A percentile compares a stretch with the other conserved stretches of the same genome.
Evolutionary conservation across 2,797 vertebrate species (phyloP).

Genomic region (Petrocephalus sullivani): DNA sequence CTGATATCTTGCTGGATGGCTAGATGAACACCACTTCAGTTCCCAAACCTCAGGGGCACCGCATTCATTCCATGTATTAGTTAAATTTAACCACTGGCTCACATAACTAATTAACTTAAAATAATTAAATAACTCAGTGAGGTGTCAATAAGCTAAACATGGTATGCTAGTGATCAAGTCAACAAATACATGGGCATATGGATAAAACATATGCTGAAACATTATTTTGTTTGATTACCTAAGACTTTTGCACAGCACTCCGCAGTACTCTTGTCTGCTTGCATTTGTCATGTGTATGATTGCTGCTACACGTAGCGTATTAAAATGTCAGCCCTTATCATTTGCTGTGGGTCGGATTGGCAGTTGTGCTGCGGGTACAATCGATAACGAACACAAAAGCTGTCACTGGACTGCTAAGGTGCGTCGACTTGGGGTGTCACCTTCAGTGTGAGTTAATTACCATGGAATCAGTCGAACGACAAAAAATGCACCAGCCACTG

Average conservation of each 20-base stretch:
- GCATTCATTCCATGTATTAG: background rate
- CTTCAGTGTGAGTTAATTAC: background rate
- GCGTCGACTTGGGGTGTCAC: background rate
- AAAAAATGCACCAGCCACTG: background rate
- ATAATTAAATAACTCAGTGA: background rate
- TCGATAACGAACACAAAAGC: background rate
- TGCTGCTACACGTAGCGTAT: background rate
- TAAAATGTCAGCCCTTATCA: background rate
- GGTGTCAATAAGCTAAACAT: background rate
- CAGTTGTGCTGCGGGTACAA: slow-evolving; percentile 1
- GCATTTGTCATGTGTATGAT: background rate
- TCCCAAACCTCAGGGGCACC: background rate
- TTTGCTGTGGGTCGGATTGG: background rate
- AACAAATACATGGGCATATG: background rate
- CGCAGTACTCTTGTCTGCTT: background rate
- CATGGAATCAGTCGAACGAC: background rate
- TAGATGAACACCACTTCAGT: background rate
- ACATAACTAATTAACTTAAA: background rate
- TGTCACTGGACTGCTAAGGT: background rate
- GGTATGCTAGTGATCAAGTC: background rate
- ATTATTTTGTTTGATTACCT: background rate
- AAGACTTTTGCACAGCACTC: background rate
- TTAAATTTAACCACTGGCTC: background rate
- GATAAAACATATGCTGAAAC: background rate
- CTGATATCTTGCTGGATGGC: background rate